Percentiles rank a stretch among this genome's conserved stretches.
phyloP scores from a whole-genome alignment of 37 sponge, comb jelly and placozoan genomes.

The Mnemiopsis leidyi region DNA sequence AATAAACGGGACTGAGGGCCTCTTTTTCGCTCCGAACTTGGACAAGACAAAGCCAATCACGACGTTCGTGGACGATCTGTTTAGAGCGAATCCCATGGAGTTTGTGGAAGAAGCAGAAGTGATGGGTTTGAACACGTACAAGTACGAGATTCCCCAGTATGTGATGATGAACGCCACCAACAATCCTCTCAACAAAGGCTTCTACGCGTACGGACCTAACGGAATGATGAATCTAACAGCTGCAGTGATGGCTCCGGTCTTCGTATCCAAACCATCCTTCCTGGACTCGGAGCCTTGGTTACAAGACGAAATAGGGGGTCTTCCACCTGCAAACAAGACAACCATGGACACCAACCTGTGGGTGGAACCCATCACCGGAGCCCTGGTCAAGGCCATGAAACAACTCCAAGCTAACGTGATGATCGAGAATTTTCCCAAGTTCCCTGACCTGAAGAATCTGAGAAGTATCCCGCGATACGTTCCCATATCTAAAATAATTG shows the following conservation, averaged over 20 bases:
- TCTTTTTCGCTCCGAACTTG: slow-evolving; percentile 2
- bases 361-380: slow-evolving; percentile 18
- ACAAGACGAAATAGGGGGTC: neutral
- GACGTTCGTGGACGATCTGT: slow-evolving; percentile 42
- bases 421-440: neutral
- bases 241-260: slow-evolving; percentile 72
- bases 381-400: slow-evolving; percentile 20
- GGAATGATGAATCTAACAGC: slow-evolving; percentile 85
- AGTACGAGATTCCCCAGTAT: slow-evolving; percentile 17
- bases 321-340: neutral
- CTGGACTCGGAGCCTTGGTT: slow-evolving; percentile 76
- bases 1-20: slow-evolving; percentile 32
- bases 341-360: slow-evolving; percentile 33
- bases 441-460: neutral
- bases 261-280: slow-evolving; percentile 88
- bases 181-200: slow-evolving; percentile 71
- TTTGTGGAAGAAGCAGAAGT: neutral
- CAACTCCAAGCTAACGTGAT: slow-evolving; percentile 38
- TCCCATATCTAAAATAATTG: neutral
- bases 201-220: slow-evolving; percentile 70
- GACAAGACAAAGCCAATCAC: neutral
- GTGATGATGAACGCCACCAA: slow-evolving; percentile 67
- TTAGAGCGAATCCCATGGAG: slow-evolving; percentile 36
- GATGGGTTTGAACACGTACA: neutral
- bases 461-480: neutral